Conservation (phyloP, 2,113 vertebrate species). For the Rhegmatorhina hoffmannsi region DNA sequence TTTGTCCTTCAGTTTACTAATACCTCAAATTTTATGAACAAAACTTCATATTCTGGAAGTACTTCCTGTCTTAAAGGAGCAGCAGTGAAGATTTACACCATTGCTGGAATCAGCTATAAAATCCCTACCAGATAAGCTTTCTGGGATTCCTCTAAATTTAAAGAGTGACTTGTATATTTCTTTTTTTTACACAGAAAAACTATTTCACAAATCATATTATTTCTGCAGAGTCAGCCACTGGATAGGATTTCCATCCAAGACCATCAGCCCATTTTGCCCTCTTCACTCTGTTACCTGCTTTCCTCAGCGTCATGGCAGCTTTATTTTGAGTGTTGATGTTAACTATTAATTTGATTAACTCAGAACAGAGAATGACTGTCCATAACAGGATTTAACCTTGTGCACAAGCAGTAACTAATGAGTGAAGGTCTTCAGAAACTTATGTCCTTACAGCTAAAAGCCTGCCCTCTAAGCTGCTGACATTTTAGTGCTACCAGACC, state of each 20-base stretch:
- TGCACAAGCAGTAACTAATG: not conserved
- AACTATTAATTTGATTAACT: slow-evolving; percentile 15
- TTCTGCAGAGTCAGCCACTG: not conserved
- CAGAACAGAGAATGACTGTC: not conserved
- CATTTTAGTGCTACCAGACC: not conserved
- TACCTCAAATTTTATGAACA: not conserved
- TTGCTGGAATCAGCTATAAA: not conserved
- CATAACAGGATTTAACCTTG: not conserved
- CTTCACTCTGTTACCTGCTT: not conserved
- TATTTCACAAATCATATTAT: not conserved
- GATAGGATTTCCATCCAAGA: not conserved
- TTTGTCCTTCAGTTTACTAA: not conserved
- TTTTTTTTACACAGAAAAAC: not conserved
- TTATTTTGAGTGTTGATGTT: not conserved
- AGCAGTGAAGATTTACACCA: not conserved
- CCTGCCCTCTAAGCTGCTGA: slow-evolving; percentile 3
- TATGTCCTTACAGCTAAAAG: not conserved
- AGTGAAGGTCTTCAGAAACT: not conserved
- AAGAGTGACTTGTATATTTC: not conserved
- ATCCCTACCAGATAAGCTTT: not conserved
- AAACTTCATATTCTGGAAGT: not conserved
- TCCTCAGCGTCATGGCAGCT: not conserved
- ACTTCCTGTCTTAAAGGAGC: not conserved
- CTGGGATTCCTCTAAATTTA: not conserved
- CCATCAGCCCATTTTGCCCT: not conserved